A percentile compares a stretch with the other conserved stretches of the same genome.
Conservation (phyloP, 2,113 vertebrate genomes). For the Anoplopoma fimbria region DNA sequence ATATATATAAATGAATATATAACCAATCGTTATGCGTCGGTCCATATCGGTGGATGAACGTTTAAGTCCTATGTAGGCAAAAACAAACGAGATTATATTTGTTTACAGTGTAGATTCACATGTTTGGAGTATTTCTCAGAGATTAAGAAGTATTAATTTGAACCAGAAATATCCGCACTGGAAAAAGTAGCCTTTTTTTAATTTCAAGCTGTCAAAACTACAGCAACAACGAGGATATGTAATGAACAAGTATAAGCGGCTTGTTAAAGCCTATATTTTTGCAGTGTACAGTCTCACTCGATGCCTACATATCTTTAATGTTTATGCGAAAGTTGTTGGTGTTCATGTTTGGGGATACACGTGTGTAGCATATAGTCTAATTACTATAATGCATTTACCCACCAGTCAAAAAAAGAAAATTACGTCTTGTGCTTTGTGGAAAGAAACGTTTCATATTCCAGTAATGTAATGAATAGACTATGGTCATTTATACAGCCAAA, state of each 20-base stretch:
- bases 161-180: not conserved
- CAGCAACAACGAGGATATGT: not conserved
- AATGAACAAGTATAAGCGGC: not conserved
- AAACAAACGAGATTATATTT: not conserved
- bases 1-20: too few relatives aligned
- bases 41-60: constrained; percentile 73
- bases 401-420: constrained; percentile 31
- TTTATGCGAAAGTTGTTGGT: constrained; percentile 50
- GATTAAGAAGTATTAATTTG: constrained; percentile 22
- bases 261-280: constrained; percentile 62
- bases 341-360: constrained; percentile 58
- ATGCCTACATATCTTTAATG: constrained; percentile 80
- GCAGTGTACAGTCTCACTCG: constrained; percentile 39
- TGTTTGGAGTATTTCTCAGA: constrained; percentile 33
- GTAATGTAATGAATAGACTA: constrained; percentile 60
- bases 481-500: constrained; percentile 45
- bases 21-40: constrained; percentile 61
- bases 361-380: constrained; percentile 55
- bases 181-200: constrained; percentile 17
- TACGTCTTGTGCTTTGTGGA: constrained; percentile 67
- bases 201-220: not conserved
- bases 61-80: too few relatives aligned
- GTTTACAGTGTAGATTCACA: not conserved
- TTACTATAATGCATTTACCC: constrained; percentile 41
- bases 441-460: constrained; percentile 48